Base-by-base conservation (phyloP, 2,797 vertebrate species). In the Lacerta viridis region DNA sequence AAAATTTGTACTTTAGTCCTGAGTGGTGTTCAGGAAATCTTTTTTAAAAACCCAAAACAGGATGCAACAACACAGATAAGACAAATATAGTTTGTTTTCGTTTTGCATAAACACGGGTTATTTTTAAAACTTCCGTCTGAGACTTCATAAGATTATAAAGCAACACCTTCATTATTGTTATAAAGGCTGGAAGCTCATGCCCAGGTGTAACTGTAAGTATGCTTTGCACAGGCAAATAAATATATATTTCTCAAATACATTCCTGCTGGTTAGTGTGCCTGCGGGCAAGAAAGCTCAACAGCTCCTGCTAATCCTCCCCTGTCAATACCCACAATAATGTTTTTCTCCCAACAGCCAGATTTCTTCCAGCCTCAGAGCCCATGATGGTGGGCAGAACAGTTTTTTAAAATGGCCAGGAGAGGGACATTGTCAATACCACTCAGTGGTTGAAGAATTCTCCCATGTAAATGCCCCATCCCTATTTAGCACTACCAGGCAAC, bases 21-120 rank as follows among this genome's bases (percentile, higher is more conserved):
- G 41, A 7, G 39, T 39, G 61, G 55, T 20, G 17, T 2, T 85
- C 84, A 77, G 59, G 84, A 85, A 85, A 85, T 76, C 55, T 39
- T 72, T 72, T 0, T 1, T 6, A 55, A 55, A 55, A 15, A n/a
- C n/a, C 64, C 43, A 23, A 64, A 76, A 29, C 6, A 3, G 29
- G n/a, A 11, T 33, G 18, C 50, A 80, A 36, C 46, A 18, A 36
- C 46, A 18, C 46, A 79, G 77, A 55, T 50, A 55, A 39, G 71
- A 74, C 15, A 36, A 78, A 50, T n/a, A 43, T 11, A 76, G 46
- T 10, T 46, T 33, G 29, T 69, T 83, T 69, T 25, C 61, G 4
- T 36, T n/a, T 68, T 46, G 64, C 39, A 39, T 83, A 55, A 55
- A 55, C n/a, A 55, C 2, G 20, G 33, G 20, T 61, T 84, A 59